A percentile compares a stretch with the other conserved stretches of the same genome.
Evolutionary conservation across 30 jellyfish, hydroid and myxozoan species (phyloP).

Genomic region (Phacellophora camtschatica): DNA sequence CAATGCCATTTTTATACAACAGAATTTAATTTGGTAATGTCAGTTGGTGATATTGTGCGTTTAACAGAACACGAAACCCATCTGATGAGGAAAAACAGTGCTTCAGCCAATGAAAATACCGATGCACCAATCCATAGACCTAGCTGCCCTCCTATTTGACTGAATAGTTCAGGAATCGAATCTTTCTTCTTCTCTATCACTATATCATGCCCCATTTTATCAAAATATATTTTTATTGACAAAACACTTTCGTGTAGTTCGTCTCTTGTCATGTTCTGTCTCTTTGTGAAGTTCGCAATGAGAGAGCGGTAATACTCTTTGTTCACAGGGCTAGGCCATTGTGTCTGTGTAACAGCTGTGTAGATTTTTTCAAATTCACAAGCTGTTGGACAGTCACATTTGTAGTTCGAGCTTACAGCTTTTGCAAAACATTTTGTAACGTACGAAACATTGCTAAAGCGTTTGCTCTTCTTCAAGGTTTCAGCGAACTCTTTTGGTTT

Average conservation of each 20-base stretch:
- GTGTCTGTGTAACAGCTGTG: constrained; percentile 4
- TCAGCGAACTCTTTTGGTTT: constrained; percentile 41
- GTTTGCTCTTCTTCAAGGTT: neutral
- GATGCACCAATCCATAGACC: constrained; percentile 51
- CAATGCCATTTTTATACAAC: neutral
- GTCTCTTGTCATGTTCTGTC: constrained; percentile 1
- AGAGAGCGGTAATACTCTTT: constrained; percentile 6
- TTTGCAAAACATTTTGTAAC: neutral
- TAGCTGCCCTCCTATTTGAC: constrained; percentile 35
- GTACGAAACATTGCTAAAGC: neutral
- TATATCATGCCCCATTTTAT: constrained; percentile 11
- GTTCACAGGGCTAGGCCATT: constrained; percentile 38
- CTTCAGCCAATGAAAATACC: constrained; percentile 5
- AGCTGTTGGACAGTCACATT: constrained; percentile 29
- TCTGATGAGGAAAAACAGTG: neutral
- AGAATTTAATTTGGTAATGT: neutral
- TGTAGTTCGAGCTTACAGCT: neutral
- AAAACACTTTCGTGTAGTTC: constrained; percentile 9
- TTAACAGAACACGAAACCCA: neutral
- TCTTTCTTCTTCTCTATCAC: neutral
- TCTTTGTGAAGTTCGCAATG: constrained; percentile 13
- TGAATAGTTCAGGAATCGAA: neutral
- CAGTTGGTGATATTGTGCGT: constrained; percentile 1
- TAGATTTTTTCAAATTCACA: constrained; percentile 3
- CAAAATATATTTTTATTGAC: constrained; percentile 4